A percentile compares a stretch with the other conserved stretches of the same genome.
These are phyloP conservation scores for Gymnobelideus leadbeateri DNA, from an alignment of 2,113 vertebrate species.

Conservation along the genomic window DNA sequence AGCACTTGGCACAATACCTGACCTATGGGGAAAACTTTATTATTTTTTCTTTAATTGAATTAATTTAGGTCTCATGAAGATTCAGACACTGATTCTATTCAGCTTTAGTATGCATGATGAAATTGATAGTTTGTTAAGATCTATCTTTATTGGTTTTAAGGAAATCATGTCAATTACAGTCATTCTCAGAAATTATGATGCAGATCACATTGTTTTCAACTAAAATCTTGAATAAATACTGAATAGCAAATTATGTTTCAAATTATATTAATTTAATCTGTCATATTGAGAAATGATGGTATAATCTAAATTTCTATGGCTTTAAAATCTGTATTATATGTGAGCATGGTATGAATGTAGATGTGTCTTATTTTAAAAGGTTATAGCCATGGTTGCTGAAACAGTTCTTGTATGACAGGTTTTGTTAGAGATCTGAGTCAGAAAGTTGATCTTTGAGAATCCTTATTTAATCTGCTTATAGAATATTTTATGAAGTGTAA, in stretches of 20 bases:
- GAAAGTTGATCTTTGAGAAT: no score
- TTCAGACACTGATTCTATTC: constrained; percentile 13
- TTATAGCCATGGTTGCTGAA: neutral
- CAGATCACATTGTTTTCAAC: neutral
- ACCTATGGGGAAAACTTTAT: neutral
- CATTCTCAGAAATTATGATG: neutral
- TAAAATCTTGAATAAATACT: neutral
- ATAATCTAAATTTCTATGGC: neutral
- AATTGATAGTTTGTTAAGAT: neutral
- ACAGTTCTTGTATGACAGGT: neutral
- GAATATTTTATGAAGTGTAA: neutral
- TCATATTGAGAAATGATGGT: constrained; percentile 21
- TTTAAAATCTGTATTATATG: neutral
- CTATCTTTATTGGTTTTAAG: neutral
- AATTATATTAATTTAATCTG: constrained; percentile 37
- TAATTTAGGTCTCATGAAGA: neutral
- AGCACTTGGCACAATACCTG: neutral
- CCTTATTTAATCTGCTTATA: neutral
- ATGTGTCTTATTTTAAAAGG: neutral
- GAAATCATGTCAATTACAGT: neutral
- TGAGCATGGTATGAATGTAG: neutral
- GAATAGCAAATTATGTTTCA: constrained; percentile 34
- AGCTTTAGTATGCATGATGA: neutral
- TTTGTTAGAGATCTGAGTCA: neutral
- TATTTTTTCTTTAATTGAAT: neutral